These are phyloP conservation scores for Scolopax bukidnonensis DNA, from an alignment of 2,797 vertebrate genomes.

Conservation along the genomic window DNA sequence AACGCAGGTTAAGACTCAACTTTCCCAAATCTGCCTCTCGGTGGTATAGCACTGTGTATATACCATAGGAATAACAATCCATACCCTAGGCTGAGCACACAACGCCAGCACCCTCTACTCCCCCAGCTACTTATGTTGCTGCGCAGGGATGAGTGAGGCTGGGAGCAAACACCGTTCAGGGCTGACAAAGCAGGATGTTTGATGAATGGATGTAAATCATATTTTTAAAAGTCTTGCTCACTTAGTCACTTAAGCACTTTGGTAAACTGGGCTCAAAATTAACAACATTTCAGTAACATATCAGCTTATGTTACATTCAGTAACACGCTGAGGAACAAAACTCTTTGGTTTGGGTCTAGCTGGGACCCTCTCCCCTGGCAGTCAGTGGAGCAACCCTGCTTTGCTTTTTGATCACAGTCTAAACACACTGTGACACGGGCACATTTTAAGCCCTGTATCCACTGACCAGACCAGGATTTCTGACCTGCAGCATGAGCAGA, in stretches of 20 bases:
- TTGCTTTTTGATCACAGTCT: not conserved
- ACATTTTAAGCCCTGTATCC: not conserved
- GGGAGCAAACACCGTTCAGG: not conserved
- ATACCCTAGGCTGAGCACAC: rapidly evolving
- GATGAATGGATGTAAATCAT: not conserved
- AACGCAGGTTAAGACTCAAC: not conserved
- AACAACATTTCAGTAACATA: rapidly evolving
- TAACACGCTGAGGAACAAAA: not conserved
- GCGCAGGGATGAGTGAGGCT: not conserved
- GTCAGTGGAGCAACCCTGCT: not conserved
- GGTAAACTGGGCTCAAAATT: not conserved
- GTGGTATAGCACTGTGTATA: rapidly evolving
- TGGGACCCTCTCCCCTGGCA: not conserved
- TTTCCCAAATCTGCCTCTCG: not conserved
- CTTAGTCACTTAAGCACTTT: not conserved
- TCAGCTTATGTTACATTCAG: rapidly evolving
- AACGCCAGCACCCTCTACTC: rapidly evolving
- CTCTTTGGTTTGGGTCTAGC: not conserved
- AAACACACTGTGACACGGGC: rapidly evolving
- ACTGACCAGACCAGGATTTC: rapidly evolving
- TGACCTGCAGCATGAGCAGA: not conserved
- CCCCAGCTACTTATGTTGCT: not conserved
- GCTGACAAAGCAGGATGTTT: slow-evolving; percentile 22
- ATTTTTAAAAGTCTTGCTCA: not conserved
- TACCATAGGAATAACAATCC: rapidly evolving